These are phyloP conservation scores for Calliphora vicina DNA, from an alignment of 1,140 invertebrate species.

Conservation along the genomic window DNA sequence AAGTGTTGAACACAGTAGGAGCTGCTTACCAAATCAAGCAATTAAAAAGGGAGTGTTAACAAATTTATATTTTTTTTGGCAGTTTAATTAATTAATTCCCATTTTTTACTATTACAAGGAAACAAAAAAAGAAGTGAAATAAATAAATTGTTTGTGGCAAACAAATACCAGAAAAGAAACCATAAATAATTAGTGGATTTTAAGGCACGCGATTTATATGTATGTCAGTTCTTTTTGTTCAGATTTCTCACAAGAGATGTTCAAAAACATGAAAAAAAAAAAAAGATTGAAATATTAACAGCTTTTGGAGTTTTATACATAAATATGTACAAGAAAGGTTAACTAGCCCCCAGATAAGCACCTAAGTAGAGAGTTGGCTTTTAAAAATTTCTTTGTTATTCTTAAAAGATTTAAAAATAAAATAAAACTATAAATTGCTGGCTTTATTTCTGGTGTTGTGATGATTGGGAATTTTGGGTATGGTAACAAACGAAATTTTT, in stretches of 20 bases:
- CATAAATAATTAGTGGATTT: not conserved
- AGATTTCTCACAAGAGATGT: no score
- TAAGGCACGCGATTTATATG: constrained; percentile 3
- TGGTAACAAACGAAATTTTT: no score
- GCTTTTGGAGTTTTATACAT: no score
- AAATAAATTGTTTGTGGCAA: not conserved
- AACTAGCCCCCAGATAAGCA: not conserved
- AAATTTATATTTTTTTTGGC: not conserved
- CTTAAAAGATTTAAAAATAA: no score
- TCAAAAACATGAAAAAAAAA: no score
- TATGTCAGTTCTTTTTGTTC: not conserved
- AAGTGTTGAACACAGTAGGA: constrained; percentile 7
- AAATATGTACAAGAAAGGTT: no score
- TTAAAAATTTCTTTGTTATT: no score
- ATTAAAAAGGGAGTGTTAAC: not conserved
- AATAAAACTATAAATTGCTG: no score
- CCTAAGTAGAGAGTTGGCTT: no score
- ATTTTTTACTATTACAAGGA: not conserved
- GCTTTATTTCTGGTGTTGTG: no score
- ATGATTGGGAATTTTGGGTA: no score
- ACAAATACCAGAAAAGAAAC: not conserved
- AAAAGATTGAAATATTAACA: not conserved
- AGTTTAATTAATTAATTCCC: constrained; percentile 20
- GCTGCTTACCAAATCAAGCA: not conserved
- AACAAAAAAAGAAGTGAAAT: no score